Percentiles rank a stretch among this genome's conserved stretches.
Conservation (phyloP, 2,797 vertebrate species). For the Coregonus suidteri region DNA sequence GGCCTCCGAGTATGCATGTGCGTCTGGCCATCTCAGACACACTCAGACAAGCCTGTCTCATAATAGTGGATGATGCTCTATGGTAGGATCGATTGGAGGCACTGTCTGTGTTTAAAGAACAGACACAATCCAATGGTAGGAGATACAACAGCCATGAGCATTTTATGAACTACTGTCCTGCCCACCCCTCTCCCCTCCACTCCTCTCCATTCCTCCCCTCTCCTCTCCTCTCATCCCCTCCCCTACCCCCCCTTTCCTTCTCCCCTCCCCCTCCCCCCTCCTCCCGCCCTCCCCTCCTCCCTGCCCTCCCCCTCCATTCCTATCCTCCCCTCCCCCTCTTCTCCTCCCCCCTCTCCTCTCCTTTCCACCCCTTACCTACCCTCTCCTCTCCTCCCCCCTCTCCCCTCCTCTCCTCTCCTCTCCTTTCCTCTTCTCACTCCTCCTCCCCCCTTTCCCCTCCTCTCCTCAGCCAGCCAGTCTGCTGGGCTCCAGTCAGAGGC, state of each 20-base stretch:
- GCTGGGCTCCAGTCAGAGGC: not conserved
- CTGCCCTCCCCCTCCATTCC: constrained; percentile 56
- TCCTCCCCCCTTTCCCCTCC: not conserved
- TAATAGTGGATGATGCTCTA: not conserved
- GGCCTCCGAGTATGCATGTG: not conserved
- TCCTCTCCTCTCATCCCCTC: not conserved
- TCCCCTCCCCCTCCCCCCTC: not conserved
- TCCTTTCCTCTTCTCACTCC: not conserved
- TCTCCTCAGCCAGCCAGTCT: not conserved
- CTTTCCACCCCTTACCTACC: constrained; percentile 48
- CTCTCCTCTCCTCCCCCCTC: constrained; percentile 41
- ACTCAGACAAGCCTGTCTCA: constrained; percentile 10
- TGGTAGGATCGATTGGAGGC: constrained; percentile 8
- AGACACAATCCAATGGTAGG: not conserved
- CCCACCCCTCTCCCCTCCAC: not conserved
- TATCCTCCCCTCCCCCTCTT: constrained; percentile 35
- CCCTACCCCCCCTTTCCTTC: not conserved
- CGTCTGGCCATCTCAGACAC: constrained; percentile 14
- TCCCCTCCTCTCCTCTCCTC: too few relatives aligned
- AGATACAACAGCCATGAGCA: not conserved
- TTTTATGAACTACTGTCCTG: not conserved
- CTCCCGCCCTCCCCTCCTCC: not conserved
- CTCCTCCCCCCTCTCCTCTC: constrained; percentile 38
- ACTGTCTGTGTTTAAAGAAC: not conserved
- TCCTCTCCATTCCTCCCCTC: not conserved